A percentile compares a stretch with the other conserved stretches of the same genome.
phyloP scores from a whole-genome alignment of 2,888 invertebrate genomes.

The Escarpia spicata region DNA sequence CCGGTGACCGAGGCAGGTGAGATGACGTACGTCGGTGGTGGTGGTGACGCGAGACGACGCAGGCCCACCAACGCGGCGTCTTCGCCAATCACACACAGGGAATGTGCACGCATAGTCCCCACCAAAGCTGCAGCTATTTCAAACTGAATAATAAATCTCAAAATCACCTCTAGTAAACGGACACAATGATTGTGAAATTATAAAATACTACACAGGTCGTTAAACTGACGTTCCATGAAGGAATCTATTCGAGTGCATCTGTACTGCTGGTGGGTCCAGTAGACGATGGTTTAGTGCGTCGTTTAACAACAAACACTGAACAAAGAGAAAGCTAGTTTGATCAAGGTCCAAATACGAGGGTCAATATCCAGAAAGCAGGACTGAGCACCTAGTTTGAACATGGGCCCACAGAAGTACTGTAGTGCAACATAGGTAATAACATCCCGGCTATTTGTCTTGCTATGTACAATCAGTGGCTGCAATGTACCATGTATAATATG shows the following conservation, averaged over 20 bases:
- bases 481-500: neutral
- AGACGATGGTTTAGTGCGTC: neutral
- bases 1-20: neutral
- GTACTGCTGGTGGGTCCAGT: neutral
- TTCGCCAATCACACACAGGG: neutral
- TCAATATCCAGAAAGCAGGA: slow-evolving; percentile 10
- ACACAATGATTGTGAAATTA: neutral
- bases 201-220: neutral
- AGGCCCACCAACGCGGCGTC: neutral
- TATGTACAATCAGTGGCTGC: neutral
- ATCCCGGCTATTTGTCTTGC: neutral
- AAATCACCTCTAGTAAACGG: neutral
- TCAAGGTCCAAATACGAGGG: neutral
- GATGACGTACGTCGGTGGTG: neutral
- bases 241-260: neutral
- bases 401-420: neutral
- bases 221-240: neutral
- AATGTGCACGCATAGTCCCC: neutral
- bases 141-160: neutral
- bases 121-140: too few relatives aligned
- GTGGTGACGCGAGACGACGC: neutral
- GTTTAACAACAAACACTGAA: neutral
- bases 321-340: neutral
- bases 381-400: neutral
- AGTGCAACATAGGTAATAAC: neutral